Evolutionary conservation across 2,797 vertebrate species (phyloP), one percentile per base, ranked within the genome.

Genomic region (Ptychadena robeensis): DNA sequence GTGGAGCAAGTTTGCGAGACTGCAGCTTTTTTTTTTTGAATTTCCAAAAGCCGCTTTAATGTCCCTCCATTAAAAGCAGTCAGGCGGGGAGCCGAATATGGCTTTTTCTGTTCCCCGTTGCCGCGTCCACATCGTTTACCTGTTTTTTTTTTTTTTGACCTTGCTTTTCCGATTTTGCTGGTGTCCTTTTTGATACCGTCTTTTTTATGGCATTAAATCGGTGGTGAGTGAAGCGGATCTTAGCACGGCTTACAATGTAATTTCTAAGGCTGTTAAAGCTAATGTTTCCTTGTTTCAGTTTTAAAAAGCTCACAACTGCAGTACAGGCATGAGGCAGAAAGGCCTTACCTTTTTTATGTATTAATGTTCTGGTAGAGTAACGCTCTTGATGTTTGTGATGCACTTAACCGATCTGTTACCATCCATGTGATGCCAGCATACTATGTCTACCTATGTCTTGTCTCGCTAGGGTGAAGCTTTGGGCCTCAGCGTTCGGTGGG

Each of bases 401-500:
- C 86, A 53, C 38, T 65, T 83, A 28, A 77, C 80, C 64, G 63
- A 79, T 82, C 82, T 85, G 74, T 80, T 86, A 0, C 86, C 57
- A 67, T 67, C 81, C 44, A 63, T 57, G 64, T 86, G 79, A 86
- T 88, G 87, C 84, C 82, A 83, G 85, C 86, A 85, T 83, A 86
- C 90, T 88, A 81, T 72, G 67, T 82, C 68, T 81, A 74, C 87
- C 25, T 18, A 2, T 73, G n/a, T 77, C 78, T 86, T 87, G 25
- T 82, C 81, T 83, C 86, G 84, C 25, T 91, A 99, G 98, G 86
- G 98, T 99, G 87, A 99, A 99, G 93, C 96, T 99, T 64, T 99
- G 98, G 98, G 97, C 98, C 92, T 98, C 98, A 37, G 97, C 98
- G 1, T 99, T 99, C 88, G 98, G 98, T 88, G 98, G 98, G 68